Conservation (phyloP, 2,113 vertebrate genomes). For the Neolamprologus tretocephalus region DNA sequence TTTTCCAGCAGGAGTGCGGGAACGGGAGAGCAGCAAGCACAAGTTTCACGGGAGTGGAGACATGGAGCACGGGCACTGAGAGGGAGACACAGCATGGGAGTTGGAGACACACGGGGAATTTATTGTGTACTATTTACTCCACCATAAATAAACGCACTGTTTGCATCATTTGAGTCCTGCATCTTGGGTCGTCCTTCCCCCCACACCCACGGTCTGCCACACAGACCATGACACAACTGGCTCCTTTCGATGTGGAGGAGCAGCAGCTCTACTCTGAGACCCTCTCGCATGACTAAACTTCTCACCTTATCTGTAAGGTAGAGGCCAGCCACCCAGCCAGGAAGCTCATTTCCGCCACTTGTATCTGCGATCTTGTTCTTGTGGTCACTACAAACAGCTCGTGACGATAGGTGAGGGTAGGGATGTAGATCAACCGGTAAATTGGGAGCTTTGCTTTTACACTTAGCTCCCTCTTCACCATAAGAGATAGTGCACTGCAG, state of each 20-base stretch:
- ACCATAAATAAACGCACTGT: rapidly evolving
- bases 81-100: neutral
- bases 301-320: neutral
- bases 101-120: neutral
- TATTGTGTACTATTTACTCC: neutral
- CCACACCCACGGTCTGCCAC: neutral
- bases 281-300: neutral
- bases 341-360: neutral
- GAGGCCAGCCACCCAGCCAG: neutral
- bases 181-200: neutral
- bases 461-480: neutral
- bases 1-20: neutral
- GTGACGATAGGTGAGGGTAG: neutral
- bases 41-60: neutral
- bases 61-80: neutral
- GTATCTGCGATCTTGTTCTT: neutral
- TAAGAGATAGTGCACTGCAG: neutral
- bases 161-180: neutral
- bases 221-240: neutral
- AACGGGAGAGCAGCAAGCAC: neutral
- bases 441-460: neutral
- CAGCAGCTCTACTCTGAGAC: neutral
- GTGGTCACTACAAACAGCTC: neutral
- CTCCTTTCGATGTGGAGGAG: neutral
- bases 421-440: neutral